Percentiles rank a stretch among this genome's conserved stretches.
These are phyloP conservation scores for Diorhabda elongata DNA, from an alignment of 1,140 invertebrate genomes.

Conservation along the genomic window DNA sequence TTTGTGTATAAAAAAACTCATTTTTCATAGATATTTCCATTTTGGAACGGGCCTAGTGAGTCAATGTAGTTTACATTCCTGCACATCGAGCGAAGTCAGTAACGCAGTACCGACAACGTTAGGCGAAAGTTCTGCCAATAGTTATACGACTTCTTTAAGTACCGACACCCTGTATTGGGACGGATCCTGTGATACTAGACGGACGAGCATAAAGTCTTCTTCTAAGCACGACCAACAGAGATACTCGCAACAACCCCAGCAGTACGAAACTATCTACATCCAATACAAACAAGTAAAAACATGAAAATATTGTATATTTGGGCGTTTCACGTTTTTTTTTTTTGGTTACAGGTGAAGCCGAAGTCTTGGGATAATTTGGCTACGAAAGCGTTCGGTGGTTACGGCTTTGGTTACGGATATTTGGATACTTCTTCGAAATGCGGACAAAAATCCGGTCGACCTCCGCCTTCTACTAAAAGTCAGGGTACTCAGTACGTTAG, in stretches of 20 bases:
- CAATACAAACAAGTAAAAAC: slow-evolving; percentile 48
- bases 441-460: slow-evolving; percentile 20
- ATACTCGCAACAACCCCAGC: slow-evolving; percentile 44
- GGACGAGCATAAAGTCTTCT: slow-evolving; percentile 42
- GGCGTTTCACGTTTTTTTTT: not conserved
- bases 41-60: slow-evolving; percentile 63
- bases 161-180: slow-evolving; percentile 83
- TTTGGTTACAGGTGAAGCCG: slow-evolving; percentile 58
- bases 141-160: slow-evolving; percentile 76
- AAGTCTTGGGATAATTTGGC: slow-evolving; percentile 82
- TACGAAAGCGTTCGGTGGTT: slow-evolving; percentile 75
- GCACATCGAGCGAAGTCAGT: slow-evolving; percentile 69
- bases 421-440: slow-evolving; percentile 52
- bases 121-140: slow-evolving; percentile 63
- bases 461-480: slow-evolving; percentile 12
- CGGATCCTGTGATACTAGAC: slow-evolving; percentile 50
- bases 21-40: slow-evolving; percentile 47
- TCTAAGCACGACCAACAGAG: slow-evolving; percentile 43
- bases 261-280: slow-evolving; percentile 49
- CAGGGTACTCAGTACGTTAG: slow-evolving; percentile 35
- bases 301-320: not conserved
- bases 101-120: slow-evolving; percentile 53
- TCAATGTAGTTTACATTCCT: slow-evolving; percentile 75
- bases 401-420: slow-evolving; percentile 80
- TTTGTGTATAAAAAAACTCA: not conserved